phyloP scores from a whole-genome alignment of 2,888 invertebrate genomes.

The Crocallis elinguaria region DNA sequence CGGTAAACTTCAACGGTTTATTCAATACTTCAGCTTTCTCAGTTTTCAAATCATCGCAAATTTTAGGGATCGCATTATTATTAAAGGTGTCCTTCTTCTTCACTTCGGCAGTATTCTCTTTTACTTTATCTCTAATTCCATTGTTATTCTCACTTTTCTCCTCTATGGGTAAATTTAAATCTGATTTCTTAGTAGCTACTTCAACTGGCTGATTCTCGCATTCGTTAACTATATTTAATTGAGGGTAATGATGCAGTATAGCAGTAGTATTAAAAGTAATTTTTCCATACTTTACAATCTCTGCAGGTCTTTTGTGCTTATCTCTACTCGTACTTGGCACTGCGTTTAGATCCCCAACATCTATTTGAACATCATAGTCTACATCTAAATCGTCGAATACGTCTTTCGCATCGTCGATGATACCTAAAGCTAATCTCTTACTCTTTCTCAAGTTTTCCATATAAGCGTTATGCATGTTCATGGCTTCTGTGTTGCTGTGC shows the following conservation, averaged over 20 bases:
- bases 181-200: constrained; percentile 61
- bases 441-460: constrained; percentile 75
- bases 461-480: constrained; percentile 75
- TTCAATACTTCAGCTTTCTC: constrained; percentile 57
- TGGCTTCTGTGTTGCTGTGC: constrained; percentile 76
- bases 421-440: constrained; percentile 70
- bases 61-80: constrained; percentile 60
- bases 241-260: constrained; percentile 78
- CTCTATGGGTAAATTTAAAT: constrained; percentile 55
- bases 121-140: constrained; percentile 40
- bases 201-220: constrained; percentile 38
- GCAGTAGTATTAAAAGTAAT: constrained; percentile 79
- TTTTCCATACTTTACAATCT: constrained; percentile 75
- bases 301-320: constrained; percentile 60
- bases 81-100: constrained; percentile 62
- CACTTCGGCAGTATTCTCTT: constrained; percentile 29
- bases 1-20: constrained; percentile 72
- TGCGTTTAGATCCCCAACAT: constrained; percentile 51
- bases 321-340: constrained; percentile 69
- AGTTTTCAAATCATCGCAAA: constrained; percentile 40
- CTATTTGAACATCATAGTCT: constrained; percentile 49
- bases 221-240: constrained; percentile 55
- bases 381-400: constrained; percentile 57
- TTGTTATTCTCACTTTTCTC: constrained; percentile 67
- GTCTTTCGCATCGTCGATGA: constrained; percentile 73